These are phyloP conservation scores for Mystacides longicornis DNA, from an alignment of 2,888 invertebrate species.

Conservation along the genomic window DNA sequence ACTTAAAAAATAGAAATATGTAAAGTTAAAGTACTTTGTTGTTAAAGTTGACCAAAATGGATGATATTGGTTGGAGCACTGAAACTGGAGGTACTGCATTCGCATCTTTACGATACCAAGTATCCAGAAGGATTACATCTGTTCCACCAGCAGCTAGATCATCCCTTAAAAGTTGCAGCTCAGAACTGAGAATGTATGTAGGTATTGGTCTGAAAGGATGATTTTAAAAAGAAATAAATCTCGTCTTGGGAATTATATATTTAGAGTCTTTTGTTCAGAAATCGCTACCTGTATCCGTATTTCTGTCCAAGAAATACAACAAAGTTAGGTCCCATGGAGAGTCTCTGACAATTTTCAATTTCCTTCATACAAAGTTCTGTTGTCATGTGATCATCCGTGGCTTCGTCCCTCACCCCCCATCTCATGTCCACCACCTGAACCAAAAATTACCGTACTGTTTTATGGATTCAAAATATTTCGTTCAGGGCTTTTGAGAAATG, in stretches of 20 bases:
- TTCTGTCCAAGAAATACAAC: conserved; percentile 97
- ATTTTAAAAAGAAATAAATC: no score
- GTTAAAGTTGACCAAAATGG: conserved; percentile 93
- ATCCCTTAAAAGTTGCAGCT: conserved; percentile 79
- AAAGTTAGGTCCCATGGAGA: conserved; percentile 97
- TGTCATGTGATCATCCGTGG: conserved; percentile 99
- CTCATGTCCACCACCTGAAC: conserved; percentile 93
- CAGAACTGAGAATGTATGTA: conserved; percentile 86
- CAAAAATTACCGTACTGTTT: neutral
- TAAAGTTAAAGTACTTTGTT: no score
- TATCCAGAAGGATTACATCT: conserved; percentile 76
- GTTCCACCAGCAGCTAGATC: conserved; percentile 77
- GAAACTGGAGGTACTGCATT: conserved; percentile 95
- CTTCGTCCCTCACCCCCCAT: conserved; percentile 97
- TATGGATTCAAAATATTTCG: no score
- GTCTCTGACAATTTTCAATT: conserved; percentile 92
- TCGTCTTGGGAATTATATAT: no score
- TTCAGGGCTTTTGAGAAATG: no score
- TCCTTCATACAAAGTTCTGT: conserved; percentile 97
- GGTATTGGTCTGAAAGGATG: conserved; percentile 75
- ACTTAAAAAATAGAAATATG: no score
- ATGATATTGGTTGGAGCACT: conserved; percentile 93
- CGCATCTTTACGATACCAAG: conserved; percentile 94
- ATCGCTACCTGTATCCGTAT: conserved; percentile 73
- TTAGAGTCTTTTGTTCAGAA: neutral